Percentiles rank a stretch among this genome's conserved stretches.
phyloP scores from a whole-genome alignment of 2,797 vertebrate species.

The Hypotaenidia okinawae region DNA sequence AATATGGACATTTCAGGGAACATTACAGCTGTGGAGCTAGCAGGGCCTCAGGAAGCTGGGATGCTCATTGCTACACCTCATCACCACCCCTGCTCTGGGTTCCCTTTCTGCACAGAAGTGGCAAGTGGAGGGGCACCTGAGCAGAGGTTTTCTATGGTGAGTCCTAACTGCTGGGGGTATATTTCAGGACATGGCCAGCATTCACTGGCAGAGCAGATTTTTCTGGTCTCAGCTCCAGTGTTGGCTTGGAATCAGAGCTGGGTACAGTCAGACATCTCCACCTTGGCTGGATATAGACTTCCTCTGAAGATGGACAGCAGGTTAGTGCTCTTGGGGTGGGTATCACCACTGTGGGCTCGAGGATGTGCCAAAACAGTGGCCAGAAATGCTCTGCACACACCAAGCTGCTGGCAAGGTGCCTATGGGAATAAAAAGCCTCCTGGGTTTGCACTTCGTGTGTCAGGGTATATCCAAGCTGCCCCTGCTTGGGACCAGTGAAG shows the following conservation, averaged over 20 bases:
- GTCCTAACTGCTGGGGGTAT: neutral
- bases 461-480: neutral
- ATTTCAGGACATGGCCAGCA: neutral
- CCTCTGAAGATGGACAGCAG: neutral
- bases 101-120: rapidly evolving
- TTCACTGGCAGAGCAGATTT: neutral
- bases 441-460: neutral
- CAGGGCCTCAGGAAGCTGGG: rapidly evolving
- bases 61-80: neutral
- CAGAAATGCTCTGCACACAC: neutral
- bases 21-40: neutral
- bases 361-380: neutral
- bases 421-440: neutral
- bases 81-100: rapidly evolving
- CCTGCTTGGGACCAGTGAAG: rapidly evolving
- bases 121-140: neutral
- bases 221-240: neutral
- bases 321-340: neutral
- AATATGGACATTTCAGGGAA: neutral
- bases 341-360: neutral
- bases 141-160: neutral
- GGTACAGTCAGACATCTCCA: rapidly evolving
- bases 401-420: neutral
- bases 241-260: neutral
- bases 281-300: neutral